Evolutionary conservation across 2,113 vertebrate genomes (phyloP).

Genomic region (Xiphias gladius): DNA sequence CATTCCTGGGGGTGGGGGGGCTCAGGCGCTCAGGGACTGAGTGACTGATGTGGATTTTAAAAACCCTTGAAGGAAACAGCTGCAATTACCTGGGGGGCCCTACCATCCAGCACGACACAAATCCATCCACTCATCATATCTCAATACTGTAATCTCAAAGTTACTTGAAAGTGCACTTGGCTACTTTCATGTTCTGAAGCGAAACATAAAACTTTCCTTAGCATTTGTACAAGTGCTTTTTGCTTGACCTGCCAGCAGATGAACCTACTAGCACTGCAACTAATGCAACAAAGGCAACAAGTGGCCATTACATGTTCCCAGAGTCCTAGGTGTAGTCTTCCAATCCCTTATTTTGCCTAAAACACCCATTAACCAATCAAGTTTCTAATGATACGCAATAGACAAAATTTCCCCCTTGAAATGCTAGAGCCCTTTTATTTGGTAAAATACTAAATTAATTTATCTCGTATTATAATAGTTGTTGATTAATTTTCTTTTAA

Average conservation of each 20-base stretch:
- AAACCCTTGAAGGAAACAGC: slow-evolving; percentile 49
- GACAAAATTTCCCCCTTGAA: not conserved
- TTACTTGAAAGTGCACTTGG: not conserved
- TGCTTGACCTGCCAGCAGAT: not conserved
- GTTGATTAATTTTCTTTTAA: not conserved
- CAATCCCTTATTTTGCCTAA: not conserved
- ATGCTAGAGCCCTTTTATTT: not conserved
- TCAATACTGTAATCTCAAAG: slow-evolving; percentile 13
- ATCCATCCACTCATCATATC: slow-evolving; percentile 5
- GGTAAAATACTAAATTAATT: not conserved
- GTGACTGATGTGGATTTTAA: slow-evolving; percentile 61
- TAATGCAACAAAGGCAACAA: not conserved
- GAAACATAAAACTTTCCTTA: not conserved
- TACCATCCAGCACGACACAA: not conserved
- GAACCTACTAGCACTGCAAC: not conserved
- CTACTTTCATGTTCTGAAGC: not conserved
- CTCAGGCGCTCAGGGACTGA: not conserved
- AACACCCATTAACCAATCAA: not conserved
- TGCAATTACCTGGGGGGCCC: slow-evolving; percentile 36
- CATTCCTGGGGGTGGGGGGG: slow-evolving; percentile 41
- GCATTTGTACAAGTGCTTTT: not conserved
- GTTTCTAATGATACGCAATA: not conserved
- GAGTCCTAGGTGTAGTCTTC: not conserved
- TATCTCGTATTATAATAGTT: not conserved
- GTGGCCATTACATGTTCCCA: not conserved